phyloP scores from a whole-genome alignment of 92 coral and sea anemone species.

The Phenganax subtilis region DNA sequence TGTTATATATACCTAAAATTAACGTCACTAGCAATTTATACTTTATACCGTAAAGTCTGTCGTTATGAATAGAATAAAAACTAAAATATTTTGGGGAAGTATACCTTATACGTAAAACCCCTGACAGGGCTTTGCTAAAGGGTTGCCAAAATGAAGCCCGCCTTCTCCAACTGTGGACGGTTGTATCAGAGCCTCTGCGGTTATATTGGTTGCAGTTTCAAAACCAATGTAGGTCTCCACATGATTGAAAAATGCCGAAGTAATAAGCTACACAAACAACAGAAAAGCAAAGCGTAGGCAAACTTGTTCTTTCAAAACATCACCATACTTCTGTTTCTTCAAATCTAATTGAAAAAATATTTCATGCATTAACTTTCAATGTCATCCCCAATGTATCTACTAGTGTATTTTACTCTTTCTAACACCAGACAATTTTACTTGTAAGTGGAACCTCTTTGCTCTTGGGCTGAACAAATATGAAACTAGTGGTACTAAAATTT shows the following conservation, averaged over 20 bases:
- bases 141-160: too few species aligned
- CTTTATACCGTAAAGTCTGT: too few species aligned
- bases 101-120: too few species aligned
- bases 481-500: too few species aligned
- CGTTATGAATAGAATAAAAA: too few species aligned
- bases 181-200: background rate
- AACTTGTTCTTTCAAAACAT: background rate
- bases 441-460: background rate
- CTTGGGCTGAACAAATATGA: too few species aligned
- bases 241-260: background rate
- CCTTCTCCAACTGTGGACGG: background rate
- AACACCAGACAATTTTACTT: background rate
- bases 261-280: background rate
- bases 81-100: too few species aligned
- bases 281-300: background rate
- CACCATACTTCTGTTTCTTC: conserved; percentile 43
- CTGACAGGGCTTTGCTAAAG: too few species aligned
- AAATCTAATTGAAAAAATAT: conserved; percentile 67
- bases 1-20: too few species aligned
- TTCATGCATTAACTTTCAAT: conserved; percentile 47
- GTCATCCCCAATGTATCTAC: background rate
- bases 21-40: too few species aligned
- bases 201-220: background rate
- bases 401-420: background rate
- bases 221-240: background rate